Evolutionary conservation across 2,888 invertebrate species (phyloP).

Genomic region (Papilio protenor): DNA sequence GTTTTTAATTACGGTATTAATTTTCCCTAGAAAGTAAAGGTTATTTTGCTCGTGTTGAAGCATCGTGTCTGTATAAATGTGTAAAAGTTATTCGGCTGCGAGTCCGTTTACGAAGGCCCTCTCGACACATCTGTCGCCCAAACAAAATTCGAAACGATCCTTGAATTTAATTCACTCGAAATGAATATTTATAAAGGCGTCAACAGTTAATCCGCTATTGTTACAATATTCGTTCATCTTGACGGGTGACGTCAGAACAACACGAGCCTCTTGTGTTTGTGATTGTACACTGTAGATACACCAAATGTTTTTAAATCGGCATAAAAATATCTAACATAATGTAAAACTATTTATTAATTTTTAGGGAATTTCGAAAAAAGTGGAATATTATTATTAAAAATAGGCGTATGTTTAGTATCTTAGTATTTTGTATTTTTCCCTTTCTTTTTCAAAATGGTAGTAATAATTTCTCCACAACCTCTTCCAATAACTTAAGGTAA

Average conservation of each 20-base stretch:
- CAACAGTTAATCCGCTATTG: constrained; percentile 81
- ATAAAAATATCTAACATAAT: too few relatives aligned
- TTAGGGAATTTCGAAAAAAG: too few relatives aligned
- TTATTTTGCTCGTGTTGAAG: constrained; percentile 4
- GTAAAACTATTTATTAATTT: too few relatives aligned
- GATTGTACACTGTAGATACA: constrained; percentile 56
- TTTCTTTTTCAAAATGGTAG: too few relatives aligned
- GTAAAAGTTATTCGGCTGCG: constrained; percentile 36
- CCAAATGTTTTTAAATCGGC: not conserved
- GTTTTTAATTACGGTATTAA: not conserved
- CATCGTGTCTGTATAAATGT: constrained; percentile 6
- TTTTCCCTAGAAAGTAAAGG: not conserved
- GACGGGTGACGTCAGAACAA: constrained; percentile 81
- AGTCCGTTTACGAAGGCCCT: constrained; percentile 43
- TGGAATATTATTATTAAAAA: too few relatives aligned
- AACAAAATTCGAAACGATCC: constrained; percentile 71
- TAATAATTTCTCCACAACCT: not conserved
- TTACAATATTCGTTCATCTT: constrained; percentile 76
- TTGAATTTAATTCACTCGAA: constrained; percentile 71
- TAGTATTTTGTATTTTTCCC: too few relatives aligned
- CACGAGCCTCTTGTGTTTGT: constrained; percentile 66
- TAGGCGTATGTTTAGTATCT: too few relatives aligned
- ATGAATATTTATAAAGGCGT: constrained; percentile 84
- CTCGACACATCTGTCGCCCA: constrained; percentile 75
- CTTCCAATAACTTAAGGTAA: not conserved